phyloP scores from a whole-genome alignment of 2,888 invertebrate species.

The Capitulum mitella region DNA sequence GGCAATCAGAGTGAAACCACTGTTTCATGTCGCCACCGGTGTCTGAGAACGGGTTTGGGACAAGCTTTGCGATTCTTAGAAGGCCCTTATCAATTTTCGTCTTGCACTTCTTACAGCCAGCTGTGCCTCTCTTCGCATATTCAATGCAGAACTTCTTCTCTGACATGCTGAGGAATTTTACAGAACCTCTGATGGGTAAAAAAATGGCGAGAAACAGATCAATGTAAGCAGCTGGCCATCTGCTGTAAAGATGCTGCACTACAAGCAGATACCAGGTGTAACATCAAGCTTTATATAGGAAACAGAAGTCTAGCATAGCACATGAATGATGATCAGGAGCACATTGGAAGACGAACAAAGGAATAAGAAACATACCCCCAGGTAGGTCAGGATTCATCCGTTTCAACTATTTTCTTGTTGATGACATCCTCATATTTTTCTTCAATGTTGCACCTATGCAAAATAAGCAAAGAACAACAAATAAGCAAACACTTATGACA shows the following conservation, averaged over 20 bases:
- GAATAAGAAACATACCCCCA: neutral
- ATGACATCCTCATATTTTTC: neutral
- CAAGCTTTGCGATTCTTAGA: constrained; percentile 43
- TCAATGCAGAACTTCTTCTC: constrained; percentile 56
- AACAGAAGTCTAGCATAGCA: too few relatives aligned
- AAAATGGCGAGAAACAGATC: neutral
- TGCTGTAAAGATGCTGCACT: too few relatives aligned
- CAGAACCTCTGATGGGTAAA: neutral
- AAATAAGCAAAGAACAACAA: too few relatives aligned
- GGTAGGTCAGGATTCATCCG: neutral
- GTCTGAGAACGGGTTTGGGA: constrained; percentile 65
- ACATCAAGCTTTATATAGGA: too few relatives aligned
- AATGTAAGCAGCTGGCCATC: too few relatives aligned
- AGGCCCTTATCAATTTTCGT: constrained; percentile 60
- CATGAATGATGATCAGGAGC: too few relatives aligned
- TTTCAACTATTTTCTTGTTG: neutral
- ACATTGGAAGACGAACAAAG: too few relatives aligned
- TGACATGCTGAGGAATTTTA: neutral
- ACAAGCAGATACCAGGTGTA: too few relatives aligned
- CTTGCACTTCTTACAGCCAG: constrained; percentile 82
- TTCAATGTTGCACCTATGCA: too few relatives aligned
- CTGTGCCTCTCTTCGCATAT: constrained; percentile 69
- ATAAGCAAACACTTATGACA: too few relatives aligned
- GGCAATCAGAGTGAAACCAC: constrained; percentile 72
- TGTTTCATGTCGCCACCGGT: constrained; percentile 70